phyloP scores from a whole-genome alignment of 2,888 invertebrate genomes.

The Drosophila helvetica region DNA sequence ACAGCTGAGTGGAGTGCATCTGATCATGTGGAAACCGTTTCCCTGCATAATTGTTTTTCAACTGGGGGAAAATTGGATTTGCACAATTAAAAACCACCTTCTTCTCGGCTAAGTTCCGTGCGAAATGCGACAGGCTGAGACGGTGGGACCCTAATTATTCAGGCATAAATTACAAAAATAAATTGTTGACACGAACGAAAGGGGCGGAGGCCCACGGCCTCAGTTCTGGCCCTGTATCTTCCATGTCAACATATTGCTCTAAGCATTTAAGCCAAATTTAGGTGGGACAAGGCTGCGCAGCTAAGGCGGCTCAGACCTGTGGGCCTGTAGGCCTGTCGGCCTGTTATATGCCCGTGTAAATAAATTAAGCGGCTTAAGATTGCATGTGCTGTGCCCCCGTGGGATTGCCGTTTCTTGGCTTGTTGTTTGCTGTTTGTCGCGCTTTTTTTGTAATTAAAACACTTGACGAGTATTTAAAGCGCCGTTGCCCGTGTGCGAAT shows the following conservation, averaged over 20 bases:
- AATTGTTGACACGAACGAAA: constrained; percentile 55
- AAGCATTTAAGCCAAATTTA: constrained; percentile 47
- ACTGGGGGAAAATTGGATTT: constrained; percentile 23
- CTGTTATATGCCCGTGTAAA: constrained; percentile 47
- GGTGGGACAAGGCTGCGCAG: constrained; percentile 11
- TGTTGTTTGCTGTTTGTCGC: constrained; percentile 36
- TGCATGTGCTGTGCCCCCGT: constrained; percentile 28
- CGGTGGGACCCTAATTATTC: constrained; percentile 63
- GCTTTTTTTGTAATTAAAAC: constrained; percentile 44
- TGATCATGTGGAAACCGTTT: constrained; percentile 27
- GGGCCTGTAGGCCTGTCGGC: constrained; percentile 21
- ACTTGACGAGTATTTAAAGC: constrained; percentile 20
- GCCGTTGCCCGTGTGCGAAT: constrained; percentile 4
- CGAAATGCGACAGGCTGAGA: constrained; percentile 41
- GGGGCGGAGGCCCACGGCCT: background rate
- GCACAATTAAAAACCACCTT: constrained; percentile 31
- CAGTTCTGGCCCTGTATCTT: constrained; percentile 22
- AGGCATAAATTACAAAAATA: constrained; percentile 68
- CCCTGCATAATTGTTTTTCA: constrained; percentile 24
- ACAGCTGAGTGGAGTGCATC: background rate
- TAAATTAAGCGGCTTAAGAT: constrained; percentile 75
- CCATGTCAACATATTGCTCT: constrained; percentile 36
- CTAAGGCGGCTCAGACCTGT: constrained; percentile 38
- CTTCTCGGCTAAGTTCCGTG: constrained; percentile 39
- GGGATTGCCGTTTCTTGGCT: constrained; percentile 11